Percentiles rank a stretch among this genome's conserved stretches.
phyloP scores from a whole-genome alignment of 2,888 invertebrate genomes.

The Melikaiella ostensackeni region DNA sequence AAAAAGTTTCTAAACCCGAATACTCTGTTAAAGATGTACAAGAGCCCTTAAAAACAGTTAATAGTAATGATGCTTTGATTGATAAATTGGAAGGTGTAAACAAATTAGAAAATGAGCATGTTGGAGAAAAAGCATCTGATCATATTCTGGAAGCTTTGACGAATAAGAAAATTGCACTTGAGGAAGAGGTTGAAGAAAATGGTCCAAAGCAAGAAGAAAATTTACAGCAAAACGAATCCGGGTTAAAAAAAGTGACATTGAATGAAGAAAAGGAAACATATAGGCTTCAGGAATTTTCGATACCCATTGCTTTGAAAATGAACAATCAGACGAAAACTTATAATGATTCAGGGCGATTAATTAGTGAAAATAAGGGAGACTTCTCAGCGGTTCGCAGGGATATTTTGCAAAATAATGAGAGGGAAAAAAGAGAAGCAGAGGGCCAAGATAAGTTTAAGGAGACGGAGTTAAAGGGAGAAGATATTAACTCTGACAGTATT shows the following conservation, averaged over 20 bases:
- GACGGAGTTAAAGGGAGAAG: slow-evolving; percentile 42
- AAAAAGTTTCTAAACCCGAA: slow-evolving; percentile 13
- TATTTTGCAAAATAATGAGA: slow-evolving; percentile 65
- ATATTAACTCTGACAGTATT: background rate
- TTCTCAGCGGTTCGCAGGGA: slow-evolving; percentile 58
- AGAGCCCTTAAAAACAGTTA: slow-evolving; percentile 12
- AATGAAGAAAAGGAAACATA: slow-evolving; percentile 45
- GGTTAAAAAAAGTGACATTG: slow-evolving; percentile 31
- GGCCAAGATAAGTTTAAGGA: slow-evolving; percentile 8
- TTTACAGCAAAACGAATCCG: background rate
- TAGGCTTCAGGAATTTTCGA: slow-evolving; percentile 48
- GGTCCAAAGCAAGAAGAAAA: slow-evolving; percentile 36
- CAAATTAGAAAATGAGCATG: slow-evolving; percentile 38
- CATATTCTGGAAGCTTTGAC: slow-evolving; percentile 66
- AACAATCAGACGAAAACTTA: slow-evolving; percentile 64
- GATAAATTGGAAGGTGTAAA: slow-evolving; percentile 17
- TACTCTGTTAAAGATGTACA: background rate
- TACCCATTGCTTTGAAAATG: slow-evolving; percentile 70
- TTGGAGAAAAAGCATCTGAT: slow-evolving; percentile 50
- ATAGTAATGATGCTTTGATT: slow-evolving; percentile 12
- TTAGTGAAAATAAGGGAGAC: slow-evolving; percentile 52
- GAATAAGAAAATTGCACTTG: slow-evolving; percentile 61
- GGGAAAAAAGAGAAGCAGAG: slow-evolving; percentile 62
- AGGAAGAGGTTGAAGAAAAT: slow-evolving; percentile 70
- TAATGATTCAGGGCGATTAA: slow-evolving; percentile 30